A percentile compares a stretch with the other conserved stretches of the same genome.
These are phyloP conservation scores for Cheilosia pagana DNA, from an alignment of 2,888 invertebrate genomes.

Conservation along the genomic window DNA sequence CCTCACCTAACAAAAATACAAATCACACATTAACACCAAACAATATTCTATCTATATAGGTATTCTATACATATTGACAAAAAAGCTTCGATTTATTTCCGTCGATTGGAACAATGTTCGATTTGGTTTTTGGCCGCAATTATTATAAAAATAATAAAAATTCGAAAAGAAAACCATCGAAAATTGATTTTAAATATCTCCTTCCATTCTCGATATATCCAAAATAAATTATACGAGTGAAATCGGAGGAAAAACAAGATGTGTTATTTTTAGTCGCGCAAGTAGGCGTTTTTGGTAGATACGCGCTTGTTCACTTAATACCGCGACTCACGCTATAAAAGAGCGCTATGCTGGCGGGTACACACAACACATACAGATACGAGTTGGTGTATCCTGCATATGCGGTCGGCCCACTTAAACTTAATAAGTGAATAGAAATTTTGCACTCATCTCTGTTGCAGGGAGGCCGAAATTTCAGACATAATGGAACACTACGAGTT, in stretches of 20 bases:
- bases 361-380: slow-evolving; percentile 23
- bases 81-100: slow-evolving; percentile 55
- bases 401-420: slow-evolving; percentile 54
- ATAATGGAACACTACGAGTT: slow-evolving; percentile 53
- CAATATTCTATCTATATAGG: slow-evolving; percentile 3
- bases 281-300: slow-evolving; percentile 68
- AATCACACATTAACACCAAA: slow-evolving; percentile 4
- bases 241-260: slow-evolving; percentile 70
- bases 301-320: slow-evolving; percentile 57
- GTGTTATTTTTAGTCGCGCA: slow-evolving; percentile 63
- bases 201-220: slow-evolving; percentile 65
- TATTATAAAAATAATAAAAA: slow-evolving; percentile 27
- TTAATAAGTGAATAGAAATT: slow-evolving; percentile 52
- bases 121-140: slow-evolving; percentile 40
- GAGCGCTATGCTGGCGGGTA: slow-evolving; percentile 37
- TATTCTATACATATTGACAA: slow-evolving; percentile 17
- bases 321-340: slow-evolving; percentile 52
- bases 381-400: slow-evolving; percentile 41
- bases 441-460: slow-evolving; percentile 72
- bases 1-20: slow-evolving; percentile 83
- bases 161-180: slow-evolving; percentile 35
- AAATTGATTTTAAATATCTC: slow-evolving; percentile 45
- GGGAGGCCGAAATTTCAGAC: slow-evolving; percentile 35
- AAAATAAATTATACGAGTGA: slow-evolving; percentile 68
- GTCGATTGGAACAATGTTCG: slow-evolving; percentile 52